Evolutionary conservation across 2,888 invertebrate genomes (phyloP), one percentile per base, ranked within the genome.

Genomic region (Diarsia rubi): DNA sequence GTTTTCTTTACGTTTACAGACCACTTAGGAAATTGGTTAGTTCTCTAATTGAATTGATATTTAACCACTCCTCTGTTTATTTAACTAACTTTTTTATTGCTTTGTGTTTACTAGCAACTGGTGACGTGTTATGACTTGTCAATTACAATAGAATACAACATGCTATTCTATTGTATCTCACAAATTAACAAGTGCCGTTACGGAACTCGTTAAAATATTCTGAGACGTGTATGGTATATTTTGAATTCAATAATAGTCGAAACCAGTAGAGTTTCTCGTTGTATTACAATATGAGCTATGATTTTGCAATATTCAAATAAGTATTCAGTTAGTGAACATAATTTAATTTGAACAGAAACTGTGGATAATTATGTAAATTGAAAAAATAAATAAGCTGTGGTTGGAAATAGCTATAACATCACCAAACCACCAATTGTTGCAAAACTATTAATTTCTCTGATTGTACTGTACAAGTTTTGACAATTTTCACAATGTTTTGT

Each of bases 21-120:
- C 72, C 85, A 86, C 85, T 86, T 85, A 78, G 79, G 47, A 73
- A 83, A 86, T 86, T 85, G 81, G 60, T 73, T 69, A 69, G 63
- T 70, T 69, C 63, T 67, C 45, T 82, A 85, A 86, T 83, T 83
- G 73, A 78, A 86, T 85, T 85, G 82, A 72, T 81, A 42, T 69
- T 57, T 49, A 64, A 69, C 77, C 79, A 47, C 79, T 71, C 81
- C 83, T 72, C 54, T 69, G 37, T 77, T 65, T 60, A 31, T 75
- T 54, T 68, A 60, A 27, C n/a, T 63, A 27, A 37, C 59, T 44
- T 79, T 79, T 75, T 64, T 65, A 68, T 68, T 45, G 57, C 21
- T 52, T 24, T 24, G 45, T 27, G 57, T 65, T 42, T 69, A 44
- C 49, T 27, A 42, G 24, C 45, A 24, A 14, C 5, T 27, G 45